Base-by-base conservation (phyloP, 92 coral and sea anemone species). In the Palythoa grandis region DNA sequence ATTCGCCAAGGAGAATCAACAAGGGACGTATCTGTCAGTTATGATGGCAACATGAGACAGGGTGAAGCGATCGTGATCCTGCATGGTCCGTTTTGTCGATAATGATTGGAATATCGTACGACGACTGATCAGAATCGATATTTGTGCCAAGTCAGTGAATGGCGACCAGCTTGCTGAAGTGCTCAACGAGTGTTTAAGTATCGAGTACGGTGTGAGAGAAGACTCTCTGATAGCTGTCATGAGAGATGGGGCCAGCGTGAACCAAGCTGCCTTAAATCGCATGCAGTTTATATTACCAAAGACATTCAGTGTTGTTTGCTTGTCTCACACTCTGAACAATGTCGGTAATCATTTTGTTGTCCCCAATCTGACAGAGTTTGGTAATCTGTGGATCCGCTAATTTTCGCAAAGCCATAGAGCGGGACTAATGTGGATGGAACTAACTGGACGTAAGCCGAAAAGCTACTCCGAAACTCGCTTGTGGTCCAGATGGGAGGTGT, bases 31-130 rank as follows among this genome's bases (percentile, higher is more conserved):
- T 74, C 78, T 74, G 38, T 78, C 83, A 78, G 56, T 56, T 78
- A 14, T 56, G 83, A 78, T 78, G 83, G 83, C 53, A 78, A 70
- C 83, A 78, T 69, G 52, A 29, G 69, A 54, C 71, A 78, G 56
- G 91, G 87, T 17, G 91, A 88, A 22, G 91, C 91, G 8, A 88
- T 88, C 82, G 87, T 86, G 89, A 90, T 90, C 80, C 6, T 43
- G n/a, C n/a, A n/a, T n/a, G 8, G 48, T 43, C 6, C 48, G 48
- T 43, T 43, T 43, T 43, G 48, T 43, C 48, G 5, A 90, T 38
- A 73, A 86, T 86, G 87, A 90, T 87, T 90, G 88, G 92, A 40
- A 24, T 82, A 90, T 90, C 53, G 78, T 77, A 11, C 90, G 74
- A 76, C 78, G 90, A 86, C 92, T 90, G 74, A 87, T 90, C 63